These are phyloP conservation scores for Campylomormyrus tamandua DNA, from an alignment of 2,113 vertebrate species.

Conservation along the genomic window DNA sequence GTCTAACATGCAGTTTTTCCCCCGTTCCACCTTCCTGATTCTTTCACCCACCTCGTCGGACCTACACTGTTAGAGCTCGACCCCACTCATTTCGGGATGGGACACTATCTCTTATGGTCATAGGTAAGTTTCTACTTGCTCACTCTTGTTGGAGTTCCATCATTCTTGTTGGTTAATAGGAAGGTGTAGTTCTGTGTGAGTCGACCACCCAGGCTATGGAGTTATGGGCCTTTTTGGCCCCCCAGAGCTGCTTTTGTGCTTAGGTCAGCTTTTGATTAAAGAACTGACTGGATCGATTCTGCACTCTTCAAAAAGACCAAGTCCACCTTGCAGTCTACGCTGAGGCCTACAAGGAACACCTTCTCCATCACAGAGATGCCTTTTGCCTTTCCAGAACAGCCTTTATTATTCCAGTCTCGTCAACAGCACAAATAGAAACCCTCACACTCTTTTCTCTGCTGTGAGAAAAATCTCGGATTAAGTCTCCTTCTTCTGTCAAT, in stretches of 20 bases:
- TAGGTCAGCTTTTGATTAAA: not conserved
- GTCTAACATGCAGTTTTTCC: not conserved
- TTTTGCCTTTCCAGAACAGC: not conserved
- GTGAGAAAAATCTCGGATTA: not conserved
- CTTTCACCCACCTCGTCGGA: not conserved
- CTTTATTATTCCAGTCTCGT: not conserved
- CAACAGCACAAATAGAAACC: not conserved
- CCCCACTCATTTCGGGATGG: not conserved
- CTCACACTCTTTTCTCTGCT: not conserved
- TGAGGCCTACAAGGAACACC: not conserved
- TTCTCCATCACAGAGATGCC: not conserved
- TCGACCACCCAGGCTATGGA: not conserved
- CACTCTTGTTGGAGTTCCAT: not conserved
- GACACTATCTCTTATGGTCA: not conserved
- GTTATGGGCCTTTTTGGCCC: not conserved
- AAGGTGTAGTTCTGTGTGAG: not conserved
- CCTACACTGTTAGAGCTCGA: not conserved
- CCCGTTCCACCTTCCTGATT: not conserved
- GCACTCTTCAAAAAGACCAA: not conserved
- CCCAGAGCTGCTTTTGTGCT: not conserved
- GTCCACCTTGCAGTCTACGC: not conserved
- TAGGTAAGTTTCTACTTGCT: not conserved
- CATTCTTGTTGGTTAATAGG: not conserved
- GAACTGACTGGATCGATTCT: not conserved
- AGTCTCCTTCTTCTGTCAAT: not conserved